Base-by-base conservation (phyloP, 2,797 vertebrate species). In the Muscicapa comitata region DNA sequence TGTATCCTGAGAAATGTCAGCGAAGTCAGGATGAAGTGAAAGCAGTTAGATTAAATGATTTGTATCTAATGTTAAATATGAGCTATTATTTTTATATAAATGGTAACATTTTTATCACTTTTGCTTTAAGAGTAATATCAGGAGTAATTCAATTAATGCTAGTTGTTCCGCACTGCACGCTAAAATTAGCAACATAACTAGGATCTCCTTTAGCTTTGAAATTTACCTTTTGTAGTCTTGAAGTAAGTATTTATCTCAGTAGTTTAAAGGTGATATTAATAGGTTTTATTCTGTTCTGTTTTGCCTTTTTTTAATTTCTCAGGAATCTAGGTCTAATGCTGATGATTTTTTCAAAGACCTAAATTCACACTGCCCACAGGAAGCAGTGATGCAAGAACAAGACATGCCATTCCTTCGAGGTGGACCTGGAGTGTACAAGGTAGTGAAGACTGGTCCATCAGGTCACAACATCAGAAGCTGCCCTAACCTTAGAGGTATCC, bases 391-490 rank as follows among this genome's bases (percentile, higher is more conserved):
- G 98, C 98, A 98, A 98, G 99, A 98, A 97, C 98, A 99, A 98
- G 98, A 98, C 90, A 98, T 98, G 97, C 98, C 98, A 92, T 99
- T 99, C 98, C 98, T 99, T 97, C 98, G 99, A 98, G 98, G 99
- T 97, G 99, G 99, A 97, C 99, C 99, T 96, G 99, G 99, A 98
- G 97, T 99, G 98, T 99, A 99, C 99, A 99, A 99, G 99, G 99
- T 99, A 99, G 99, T 99, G 99, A 99, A 99, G 99, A 99, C 99
- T 95, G 99, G 99, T 97, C 99, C 99, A 93, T 99, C 99, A 98
- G 99, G 99, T 98, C 99, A 99, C 99, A 99, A 99, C 99, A 99
- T 99, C 99, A 99, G 99, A 99, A 99, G 99, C 99, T 99, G 99
- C 97, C 99, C 99, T 98, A 99, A 99, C 99, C 99, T 99, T 99